Evolutionary conservation across 2,888 invertebrate species (phyloP), one percentile per base, ranked within the genome.

Genomic region (Rhorus exstirpatorius): DNA sequence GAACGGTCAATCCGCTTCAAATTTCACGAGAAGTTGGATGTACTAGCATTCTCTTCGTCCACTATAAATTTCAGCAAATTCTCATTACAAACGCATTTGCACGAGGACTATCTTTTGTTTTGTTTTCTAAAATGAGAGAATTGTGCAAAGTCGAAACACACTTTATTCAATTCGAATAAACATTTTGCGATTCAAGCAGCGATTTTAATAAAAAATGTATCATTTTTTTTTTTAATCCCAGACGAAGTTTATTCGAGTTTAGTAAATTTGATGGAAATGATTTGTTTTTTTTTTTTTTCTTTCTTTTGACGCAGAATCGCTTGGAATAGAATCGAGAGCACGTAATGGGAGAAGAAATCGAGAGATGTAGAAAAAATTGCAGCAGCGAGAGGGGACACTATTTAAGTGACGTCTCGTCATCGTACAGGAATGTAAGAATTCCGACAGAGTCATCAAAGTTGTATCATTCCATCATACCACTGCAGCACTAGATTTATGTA

Each of bases 381-480:
- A 14, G 46, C 8, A 7, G 19, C 38, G 41, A 41, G 19, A 7
- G 7, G 14, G 14, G 14, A n/a, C 10, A 14, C n/a, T 14, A 14
- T 14, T 8, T 8, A 44, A 65, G 21, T 35, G 26, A 24, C 24
- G 17, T 60, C 51, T 49, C 12, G 49, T 70, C 65, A 79, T 41
- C 44, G 61, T 49, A 35, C 35, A 53, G 61, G 80, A 75, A 75
- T 80, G 58, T 41, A 53, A 68, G 31, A 55, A 71, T 46, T 61
- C 61, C 31, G 44, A 79, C 41, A 21, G 31, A 41, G 46, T n/a
- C 65, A 72, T 72, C 51, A 41, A 41, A 51, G 72, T 38, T 21
- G n/a, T 26, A 21, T 24, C 63, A 41, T 49, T 38, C 38, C 41
- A 60, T 26, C 38, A 61, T 17, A 7, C 31, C 21, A 46, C 24